Percentiles rank a stretch among this genome's conserved stretches.
These are phyloP conservation scores for Lomographa bimaculata DNA, from an alignment of 2,888 invertebrate species.

Conservation along the genomic window DNA sequence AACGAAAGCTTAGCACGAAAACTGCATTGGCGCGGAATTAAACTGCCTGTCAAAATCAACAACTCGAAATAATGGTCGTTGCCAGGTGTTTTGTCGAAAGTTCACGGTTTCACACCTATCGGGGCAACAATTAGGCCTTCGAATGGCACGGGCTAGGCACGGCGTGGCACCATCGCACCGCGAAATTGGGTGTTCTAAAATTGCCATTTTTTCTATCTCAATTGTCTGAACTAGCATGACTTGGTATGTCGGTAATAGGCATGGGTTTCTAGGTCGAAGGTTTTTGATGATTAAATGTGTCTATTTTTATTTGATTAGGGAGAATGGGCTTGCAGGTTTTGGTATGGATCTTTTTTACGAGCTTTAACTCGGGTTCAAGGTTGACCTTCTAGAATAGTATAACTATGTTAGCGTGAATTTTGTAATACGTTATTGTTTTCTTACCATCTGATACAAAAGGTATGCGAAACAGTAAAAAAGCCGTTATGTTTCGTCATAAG, in stretches of 20 bases:
- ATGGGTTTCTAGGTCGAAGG: slow-evolving; percentile 22
- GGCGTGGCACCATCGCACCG: slow-evolving; percentile 33
- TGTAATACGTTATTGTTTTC: too few relatives aligned
- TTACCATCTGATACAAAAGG: too few relatives aligned
- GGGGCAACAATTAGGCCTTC: slow-evolving; percentile 43
- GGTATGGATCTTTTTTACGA: too few relatives aligned
- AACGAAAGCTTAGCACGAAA: slow-evolving; percentile 24
- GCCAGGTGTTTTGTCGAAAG: slow-evolving; percentile 13
- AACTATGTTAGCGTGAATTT: too few relatives aligned
- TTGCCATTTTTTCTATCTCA: slow-evolving; percentile 33
- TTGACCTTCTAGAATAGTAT: too few relatives aligned
- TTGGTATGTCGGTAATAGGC: slow-evolving; percentile 30
- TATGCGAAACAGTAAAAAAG: too few relatives aligned
- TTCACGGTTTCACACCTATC: slow-evolving; percentile 48
- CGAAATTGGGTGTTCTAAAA: slow-evolving; percentile 28
- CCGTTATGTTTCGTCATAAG: too few relatives aligned
- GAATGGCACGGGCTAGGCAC: slow-evolving; percentile 41
- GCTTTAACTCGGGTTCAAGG: too few relatives aligned
- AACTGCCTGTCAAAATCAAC: slow-evolving; percentile 45
- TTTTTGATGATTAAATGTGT: slow-evolving; percentile 15
- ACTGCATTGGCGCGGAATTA: slow-evolving; percentile 33
- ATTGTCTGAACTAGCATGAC: slow-evolving; percentile 29
- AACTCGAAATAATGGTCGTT: slow-evolving; percentile 36
- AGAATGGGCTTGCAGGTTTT: not conserved
- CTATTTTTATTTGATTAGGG: slow-evolving; percentile 2